A percentile compares a stretch with the other conserved stretches of the same genome.
phyloP scores from a whole-genome alignment of 2,113 vertebrate genomes.

The Sula dactylatra region DNA sequence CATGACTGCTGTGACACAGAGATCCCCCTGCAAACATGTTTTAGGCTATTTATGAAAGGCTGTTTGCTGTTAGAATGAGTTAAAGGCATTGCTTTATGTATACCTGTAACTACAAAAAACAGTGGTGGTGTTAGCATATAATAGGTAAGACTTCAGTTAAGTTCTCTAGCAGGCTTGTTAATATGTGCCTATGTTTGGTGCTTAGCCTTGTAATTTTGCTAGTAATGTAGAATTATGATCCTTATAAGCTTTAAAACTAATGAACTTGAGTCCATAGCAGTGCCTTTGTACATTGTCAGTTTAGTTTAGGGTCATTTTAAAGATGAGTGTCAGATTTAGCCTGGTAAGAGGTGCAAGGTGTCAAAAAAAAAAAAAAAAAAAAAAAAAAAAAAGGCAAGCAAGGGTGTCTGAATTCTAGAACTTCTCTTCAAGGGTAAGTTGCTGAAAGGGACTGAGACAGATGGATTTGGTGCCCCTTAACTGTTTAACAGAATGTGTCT shows the following conservation, averaged over 20 bases:
- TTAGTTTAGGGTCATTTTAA: neutral
- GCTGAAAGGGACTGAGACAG: neutral
- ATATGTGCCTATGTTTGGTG: neutral
- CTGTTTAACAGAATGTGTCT: neutral
- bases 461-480: neutral
- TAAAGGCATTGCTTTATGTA: neutral
- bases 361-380: neutral
- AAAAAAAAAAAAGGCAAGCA: neutral
- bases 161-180: neutral
- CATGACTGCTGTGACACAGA: neutral
- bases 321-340: neutral
- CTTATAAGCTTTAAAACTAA: neutral
- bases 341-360: neutral
- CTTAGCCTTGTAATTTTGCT: neutral
- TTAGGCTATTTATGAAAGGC: neutral
- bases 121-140: neutral
- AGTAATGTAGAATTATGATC: neutral
- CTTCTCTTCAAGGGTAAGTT: neutral
- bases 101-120: neutral
- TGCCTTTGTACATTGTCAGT: neutral
- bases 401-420: neutral
- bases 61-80: neutral
- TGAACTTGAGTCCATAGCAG: neutral
- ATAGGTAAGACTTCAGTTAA: neutral
- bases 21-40: neutral